These are phyloP conservation scores for Ormyrus pomaceus DNA, from an alignment of 2,888 invertebrate species.

Conservation along the genomic window DNA sequence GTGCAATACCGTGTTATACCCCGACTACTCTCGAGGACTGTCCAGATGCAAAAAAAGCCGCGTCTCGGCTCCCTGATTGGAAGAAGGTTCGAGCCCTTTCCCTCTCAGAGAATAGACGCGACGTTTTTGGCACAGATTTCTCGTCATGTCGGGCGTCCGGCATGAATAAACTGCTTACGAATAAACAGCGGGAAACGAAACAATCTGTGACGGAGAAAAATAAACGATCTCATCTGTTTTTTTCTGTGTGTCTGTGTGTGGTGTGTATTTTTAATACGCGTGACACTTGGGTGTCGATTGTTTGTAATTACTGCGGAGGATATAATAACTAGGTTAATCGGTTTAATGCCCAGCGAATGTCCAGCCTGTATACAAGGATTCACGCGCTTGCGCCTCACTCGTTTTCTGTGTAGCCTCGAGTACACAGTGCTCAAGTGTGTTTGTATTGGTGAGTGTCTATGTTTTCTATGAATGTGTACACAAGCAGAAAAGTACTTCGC, in stretches of 20 bases:
- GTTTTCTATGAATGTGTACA: background rate
- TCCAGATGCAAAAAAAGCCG: too few species aligned
- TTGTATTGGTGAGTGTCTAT: slow-evolving; percentile 11
- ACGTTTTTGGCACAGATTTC: too few species aligned
- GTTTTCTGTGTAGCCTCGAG: slow-evolving; percentile 15
- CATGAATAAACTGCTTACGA: background rate
- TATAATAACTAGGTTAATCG: slow-evolving; percentile 72
- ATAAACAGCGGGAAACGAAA: slow-evolving; percentile 17
- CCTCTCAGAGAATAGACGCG: too few species aligned
- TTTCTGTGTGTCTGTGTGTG: slow-evolving; percentile 49
- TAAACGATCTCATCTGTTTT: slow-evolving; percentile 5
- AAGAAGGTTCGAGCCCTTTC: too few species aligned
- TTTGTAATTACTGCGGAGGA: slow-evolving; percentile 61
- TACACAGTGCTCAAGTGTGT: slow-evolving; percentile 12
- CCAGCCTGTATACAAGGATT: slow-evolving; percentile 66
- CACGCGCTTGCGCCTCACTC: slow-evolving; percentile 34
- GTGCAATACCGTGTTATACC: slow-evolving; percentile 11
- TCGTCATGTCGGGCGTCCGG: background rate
- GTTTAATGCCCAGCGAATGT: slow-evolving; percentile 75
- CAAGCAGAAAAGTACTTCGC: slow-evolving; percentile 2
- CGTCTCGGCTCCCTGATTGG: too few species aligned
- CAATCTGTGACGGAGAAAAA: slow-evolving; percentile 7
- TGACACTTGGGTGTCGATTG: slow-evolving; percentile 53
- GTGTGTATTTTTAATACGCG: slow-evolving; percentile 48
- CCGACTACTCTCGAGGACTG: too few species aligned